These are phyloP conservation scores for Rutilus rutilus DNA, from an alignment of 2,113 vertebrate genomes.

Conservation along the genomic window DNA sequence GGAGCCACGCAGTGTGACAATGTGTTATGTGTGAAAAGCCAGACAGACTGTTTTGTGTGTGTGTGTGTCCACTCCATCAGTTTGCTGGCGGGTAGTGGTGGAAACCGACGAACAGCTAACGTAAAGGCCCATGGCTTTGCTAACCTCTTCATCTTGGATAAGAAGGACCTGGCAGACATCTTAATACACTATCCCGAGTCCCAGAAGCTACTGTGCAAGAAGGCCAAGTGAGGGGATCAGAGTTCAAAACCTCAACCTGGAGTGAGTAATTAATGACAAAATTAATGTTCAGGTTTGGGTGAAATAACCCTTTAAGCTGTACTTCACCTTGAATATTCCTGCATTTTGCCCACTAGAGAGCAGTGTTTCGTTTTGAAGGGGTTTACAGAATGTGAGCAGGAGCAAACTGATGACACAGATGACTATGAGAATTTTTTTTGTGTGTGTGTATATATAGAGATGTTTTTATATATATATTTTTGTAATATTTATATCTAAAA, in stretches of 20 bases:
- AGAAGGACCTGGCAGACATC: conserved; percentile 94
- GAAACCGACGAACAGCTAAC: conserved; percentile 93
- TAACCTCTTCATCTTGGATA: conserved; percentile 99
- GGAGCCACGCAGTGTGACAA: too few relatives aligned
- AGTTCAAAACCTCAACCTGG: not conserved
- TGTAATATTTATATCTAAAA: not conserved
- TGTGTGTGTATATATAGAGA: too few relatives aligned
- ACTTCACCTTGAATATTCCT: not conserved
- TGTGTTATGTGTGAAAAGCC: not conserved
- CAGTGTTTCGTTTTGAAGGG: not conserved
- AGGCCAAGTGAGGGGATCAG: conserved; percentile 93
- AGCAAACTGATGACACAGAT: not conserved
- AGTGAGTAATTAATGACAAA: too few relatives aligned
- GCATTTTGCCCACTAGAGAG: conserved; percentile 23
- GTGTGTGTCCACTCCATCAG: conserved; percentile 71
- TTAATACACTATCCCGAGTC: conserved; percentile 96
- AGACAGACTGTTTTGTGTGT: conserved; percentile 14
- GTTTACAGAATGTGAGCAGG: not conserved
- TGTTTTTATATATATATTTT: not conserved
- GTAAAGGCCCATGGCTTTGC: conserved; percentile 93
- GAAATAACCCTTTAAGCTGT: too few relatives aligned
- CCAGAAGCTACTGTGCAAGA: conserved; percentile 93
- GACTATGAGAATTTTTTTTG: not conserved
- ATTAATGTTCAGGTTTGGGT: too few relatives aligned
- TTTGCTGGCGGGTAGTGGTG: conserved; percentile 90